Percentiles rank a stretch among this genome's conserved stretches.
phyloP scores from a whole-genome alignment of 2,888 invertebrate genomes.

The Dasypogon diadema region DNA sequence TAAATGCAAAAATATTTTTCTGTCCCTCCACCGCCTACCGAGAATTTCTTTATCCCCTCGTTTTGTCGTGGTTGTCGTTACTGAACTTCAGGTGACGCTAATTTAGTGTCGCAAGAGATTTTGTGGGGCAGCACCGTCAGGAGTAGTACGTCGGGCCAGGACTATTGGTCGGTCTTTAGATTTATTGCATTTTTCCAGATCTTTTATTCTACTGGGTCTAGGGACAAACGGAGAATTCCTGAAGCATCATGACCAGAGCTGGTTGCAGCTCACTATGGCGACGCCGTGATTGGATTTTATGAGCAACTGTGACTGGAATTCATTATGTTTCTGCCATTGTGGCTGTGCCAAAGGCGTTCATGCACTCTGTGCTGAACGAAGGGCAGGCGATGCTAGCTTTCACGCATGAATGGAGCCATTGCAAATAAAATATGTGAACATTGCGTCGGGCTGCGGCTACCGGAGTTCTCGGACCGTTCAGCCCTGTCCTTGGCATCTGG shows the following conservation, averaged over 20 bases:
- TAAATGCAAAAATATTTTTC: not conserved
- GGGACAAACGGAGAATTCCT: not conserved
- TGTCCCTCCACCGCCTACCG: not conserved
- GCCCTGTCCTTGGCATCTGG: no score
- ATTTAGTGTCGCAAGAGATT: not conserved
- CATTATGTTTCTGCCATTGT: conserved; percentile 16
- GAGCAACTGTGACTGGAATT: conserved; percentile 40
- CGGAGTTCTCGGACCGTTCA: not conserved
- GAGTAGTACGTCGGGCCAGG: not conserved
- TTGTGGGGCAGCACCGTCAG: not conserved
- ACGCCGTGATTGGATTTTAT: conserved; percentile 34
- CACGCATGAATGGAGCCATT: conserved; percentile 17
- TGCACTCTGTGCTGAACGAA: not conserved
- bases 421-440: conserved; percentile 14
- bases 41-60: not conserved
- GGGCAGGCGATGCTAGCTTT: not conserved
- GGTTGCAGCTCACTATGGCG: not conserved
- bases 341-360: conserved; percentile 17
- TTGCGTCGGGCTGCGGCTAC: not conserved
- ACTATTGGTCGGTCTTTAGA: not conserved
- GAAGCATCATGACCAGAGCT: not conserved
- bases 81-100: not conserved
- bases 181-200: not conserved
- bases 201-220: not conserved
- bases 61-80: not conserved